Evolutionary conservation across 2,888 invertebrate species (phyloP).

Genomic region (Bugula neritina): DNA sequence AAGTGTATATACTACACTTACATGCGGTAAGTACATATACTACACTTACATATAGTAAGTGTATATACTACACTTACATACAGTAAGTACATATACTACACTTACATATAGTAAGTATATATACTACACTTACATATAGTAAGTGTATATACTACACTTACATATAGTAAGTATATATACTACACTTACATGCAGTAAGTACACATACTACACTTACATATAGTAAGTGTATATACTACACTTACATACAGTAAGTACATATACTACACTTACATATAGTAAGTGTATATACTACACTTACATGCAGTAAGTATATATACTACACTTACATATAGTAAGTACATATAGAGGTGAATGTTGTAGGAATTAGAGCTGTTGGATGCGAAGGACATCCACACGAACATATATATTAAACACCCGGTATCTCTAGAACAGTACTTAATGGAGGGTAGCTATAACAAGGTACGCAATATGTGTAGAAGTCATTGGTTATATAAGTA

Average conservation of each 20-base stretch:
- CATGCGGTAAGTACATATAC: neutral
- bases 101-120: neutral
- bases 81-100: neutral
- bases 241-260: no score
- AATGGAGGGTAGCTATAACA: slow-evolving; percentile 99
- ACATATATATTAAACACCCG: slow-evolving; percentile 89
- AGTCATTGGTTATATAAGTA: no score
- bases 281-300: neutral
- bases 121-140: no score
- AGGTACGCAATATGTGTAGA: no score
- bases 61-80: no score
- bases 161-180: neutral
- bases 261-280: neutral
- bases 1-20: neutral
- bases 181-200: no score
- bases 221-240: neutral
- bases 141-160: neutral
- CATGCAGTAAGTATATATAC: slow-evolving; percentile 5
- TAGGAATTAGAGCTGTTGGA: slow-evolving; percentile 83
- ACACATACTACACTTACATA: neutral
- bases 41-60: neutral
- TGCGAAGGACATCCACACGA: slow-evolving; percentile 81
- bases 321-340: neutral
- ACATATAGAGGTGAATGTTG: neutral
- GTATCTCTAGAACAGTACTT: slow-evolving; percentile 93